Evolutionary conservation across 1,140 invertebrate species (phyloP).

Genomic region (Brachionus plicatilis): DNA sequence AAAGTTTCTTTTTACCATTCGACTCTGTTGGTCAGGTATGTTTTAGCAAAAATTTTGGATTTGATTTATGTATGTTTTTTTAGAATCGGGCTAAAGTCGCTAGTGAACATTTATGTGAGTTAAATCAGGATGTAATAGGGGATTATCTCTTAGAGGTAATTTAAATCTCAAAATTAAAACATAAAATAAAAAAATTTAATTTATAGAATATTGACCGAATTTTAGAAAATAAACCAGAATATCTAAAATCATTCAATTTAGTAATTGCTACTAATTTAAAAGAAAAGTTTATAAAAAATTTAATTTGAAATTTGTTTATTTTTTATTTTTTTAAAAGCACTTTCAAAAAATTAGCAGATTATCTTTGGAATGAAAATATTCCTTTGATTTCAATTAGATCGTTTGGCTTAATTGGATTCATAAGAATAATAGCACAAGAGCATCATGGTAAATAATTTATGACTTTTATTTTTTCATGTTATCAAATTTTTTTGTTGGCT

Average conservation of each 20-base stretch:
- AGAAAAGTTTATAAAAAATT: conserved; percentile 65
- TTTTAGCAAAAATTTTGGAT: background rate
- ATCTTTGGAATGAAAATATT: conserved; percentile 75
- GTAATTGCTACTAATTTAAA: conserved; percentile 77
- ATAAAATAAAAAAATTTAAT: background rate
- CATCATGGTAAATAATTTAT: conserved; percentile 41
- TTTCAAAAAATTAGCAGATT: conserved; percentile 68
- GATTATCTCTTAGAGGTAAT: conserved; percentile 77
- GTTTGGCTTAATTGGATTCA: conserved; percentile 16
- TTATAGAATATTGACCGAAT: conserved; percentile 68
- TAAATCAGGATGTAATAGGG: conserved; percentile 86
- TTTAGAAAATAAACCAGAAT: conserved; percentile 74
- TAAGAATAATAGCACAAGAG: background rate
- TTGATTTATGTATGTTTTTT: too few species aligned
- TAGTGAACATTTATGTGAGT: conserved; percentile 73
- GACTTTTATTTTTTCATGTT: background rate
- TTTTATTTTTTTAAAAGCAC: conserved; percentile 57
- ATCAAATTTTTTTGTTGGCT: conserved; percentile 9
- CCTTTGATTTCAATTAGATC: conserved; percentile 66
- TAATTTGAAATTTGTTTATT: conserved; percentile 35
- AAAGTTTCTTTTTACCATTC: conserved; percentile 11
- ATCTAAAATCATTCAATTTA: conserved; percentile 78
- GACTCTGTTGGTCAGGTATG: conserved; percentile 15
- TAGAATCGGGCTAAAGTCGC: conserved; percentile 73
- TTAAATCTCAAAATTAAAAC: background rate